These are phyloP conservation scores for Hemicentrotus pulcherrimus DNA, from an alignment of 35 echinoderm and acorn worm species.

Conservation along the genomic window DNA sequence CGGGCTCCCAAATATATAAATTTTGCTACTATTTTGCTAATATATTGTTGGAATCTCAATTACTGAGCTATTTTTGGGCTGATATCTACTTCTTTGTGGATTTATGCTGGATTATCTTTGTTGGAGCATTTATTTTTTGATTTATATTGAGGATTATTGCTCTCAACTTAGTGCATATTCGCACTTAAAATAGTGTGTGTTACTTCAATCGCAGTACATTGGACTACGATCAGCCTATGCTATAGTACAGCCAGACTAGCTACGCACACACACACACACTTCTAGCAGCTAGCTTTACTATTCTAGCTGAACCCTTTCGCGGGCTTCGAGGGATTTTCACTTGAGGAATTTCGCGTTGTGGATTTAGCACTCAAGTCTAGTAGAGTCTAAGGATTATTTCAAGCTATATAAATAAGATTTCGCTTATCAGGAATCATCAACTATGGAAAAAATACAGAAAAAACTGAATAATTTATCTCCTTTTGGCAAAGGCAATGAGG, in stretches of 20 bases:
- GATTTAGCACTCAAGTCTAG: background rate
- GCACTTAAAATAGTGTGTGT: background rate
- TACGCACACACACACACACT: background rate
- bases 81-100: background rate
- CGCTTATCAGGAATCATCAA: constrained; percentile 9
- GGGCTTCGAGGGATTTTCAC: too few species aligned
- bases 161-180: background rate
- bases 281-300: background rate
- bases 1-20: background rate
- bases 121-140: background rate
- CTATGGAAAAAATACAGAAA: constrained; percentile 19
- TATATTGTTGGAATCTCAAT: background rate
- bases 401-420: background rate
- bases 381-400: too few species aligned
- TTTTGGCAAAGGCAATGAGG: background rate
- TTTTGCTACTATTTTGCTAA: background rate
- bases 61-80: background rate
- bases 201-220: background rate
- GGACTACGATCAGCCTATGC: background rate
- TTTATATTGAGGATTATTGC: background rate
- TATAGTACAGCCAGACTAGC: background rate
- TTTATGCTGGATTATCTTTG: background rate
- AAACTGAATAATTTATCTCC: background rate
- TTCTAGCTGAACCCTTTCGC: background rate
- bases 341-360: background rate